Base-by-base conservation (phyloP, 2,888 invertebrate genomes). In the Cantharis nigra region DNA sequence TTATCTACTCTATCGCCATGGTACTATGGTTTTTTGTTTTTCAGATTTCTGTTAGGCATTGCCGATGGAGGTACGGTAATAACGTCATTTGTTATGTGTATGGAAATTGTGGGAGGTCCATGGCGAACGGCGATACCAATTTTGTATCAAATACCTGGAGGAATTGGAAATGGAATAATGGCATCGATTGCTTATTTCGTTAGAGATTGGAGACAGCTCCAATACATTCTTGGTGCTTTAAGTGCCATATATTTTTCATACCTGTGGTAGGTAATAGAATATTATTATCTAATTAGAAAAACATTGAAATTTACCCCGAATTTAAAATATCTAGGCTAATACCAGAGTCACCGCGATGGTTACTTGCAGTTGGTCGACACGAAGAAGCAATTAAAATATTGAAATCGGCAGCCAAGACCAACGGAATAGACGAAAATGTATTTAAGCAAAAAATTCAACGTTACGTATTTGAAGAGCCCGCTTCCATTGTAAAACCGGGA, bases 81-180 rank as follows among this genome's bases (percentile, higher is more conserved):
- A 18, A 91, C 92, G 81, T 92, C 93, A 1, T 93, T 93, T 84
- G 93, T 94, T 1, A 87, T 93, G 81, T 92, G 92, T 85, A 90
- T 92, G 90, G 92, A 92, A 89, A 90, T 90, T 23, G 92, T 92
- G 23, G 91, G 91, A 72, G 92, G 92, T 62, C 90, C 90, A 86
- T 92, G 91, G 90, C 88, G 92, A 33, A 91, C 91, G 7, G 89
- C 90, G 71, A 88, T 92, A 74, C 91, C 92, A 14, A 90, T 92
- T 63, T 80, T 92, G 14, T 91, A 91, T 81, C 92, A 92, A 86
- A 86, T 92, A 71, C 92, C 92, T 2, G 93, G 92, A 85, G 91
- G 92, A 14, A 84, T 93, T 69, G 93, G 92, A 0, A 91, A 90
- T 80, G 88, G 91, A 7, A 82, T 91, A 14, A 90, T 93, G 90